phyloP scores from a whole-genome alignment of 2,888 invertebrate genomes.

The Iphiclides podalirius region DNA sequence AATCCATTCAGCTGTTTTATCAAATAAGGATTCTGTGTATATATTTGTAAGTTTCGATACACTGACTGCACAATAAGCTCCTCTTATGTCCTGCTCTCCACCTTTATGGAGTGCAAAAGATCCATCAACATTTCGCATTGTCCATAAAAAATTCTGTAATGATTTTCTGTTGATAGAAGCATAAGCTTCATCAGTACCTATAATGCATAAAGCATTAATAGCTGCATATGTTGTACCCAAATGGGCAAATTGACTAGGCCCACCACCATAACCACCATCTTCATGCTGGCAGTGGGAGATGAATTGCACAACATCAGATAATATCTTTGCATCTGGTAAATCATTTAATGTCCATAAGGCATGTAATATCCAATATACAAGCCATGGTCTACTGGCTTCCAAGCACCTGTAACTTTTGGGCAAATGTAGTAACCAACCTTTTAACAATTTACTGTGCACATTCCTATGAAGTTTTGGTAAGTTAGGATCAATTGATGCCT shows the following conservation, averaged over 20 bases:
- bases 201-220: conserved; percentile 93
- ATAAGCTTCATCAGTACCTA: conserved; percentile 93
- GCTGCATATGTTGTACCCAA: conserved; percentile 99
- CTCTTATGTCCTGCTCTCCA: conserved; percentile 96
- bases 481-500: conserved; percentile 71
- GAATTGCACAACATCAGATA: conserved; percentile 61
- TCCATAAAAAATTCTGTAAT: conserved; percentile 88
- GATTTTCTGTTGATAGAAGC: conserved; percentile 89
- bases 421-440: conserved; percentile 83
- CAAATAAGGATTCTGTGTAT: conserved; percentile 87
- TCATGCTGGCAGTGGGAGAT: conserved; percentile 85
- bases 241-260: conserved; percentile 95
- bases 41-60: conserved; percentile 93
- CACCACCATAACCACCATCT: conserved; percentile 95
- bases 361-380: conserved; percentile 98
- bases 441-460: conserved; percentile 83
- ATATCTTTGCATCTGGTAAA: conserved; percentile 64
- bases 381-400: conserved; percentile 98
- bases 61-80: conserved; percentile 97
- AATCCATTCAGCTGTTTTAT: conserved; percentile 95
- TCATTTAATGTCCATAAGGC: conserved; percentile 85
- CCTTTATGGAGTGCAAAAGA: conserved; percentile 94
- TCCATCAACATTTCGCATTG: conserved; percentile 90
- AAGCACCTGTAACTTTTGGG: conserved; percentile 88
- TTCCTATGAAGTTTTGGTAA: conserved; percentile 81